A percentile compares a stretch with the other conserved stretches of the same genome.
phyloP scores from a whole-genome alignment of 2,113 vertebrate genomes.

The Hirundichthys speculiger region DNA sequence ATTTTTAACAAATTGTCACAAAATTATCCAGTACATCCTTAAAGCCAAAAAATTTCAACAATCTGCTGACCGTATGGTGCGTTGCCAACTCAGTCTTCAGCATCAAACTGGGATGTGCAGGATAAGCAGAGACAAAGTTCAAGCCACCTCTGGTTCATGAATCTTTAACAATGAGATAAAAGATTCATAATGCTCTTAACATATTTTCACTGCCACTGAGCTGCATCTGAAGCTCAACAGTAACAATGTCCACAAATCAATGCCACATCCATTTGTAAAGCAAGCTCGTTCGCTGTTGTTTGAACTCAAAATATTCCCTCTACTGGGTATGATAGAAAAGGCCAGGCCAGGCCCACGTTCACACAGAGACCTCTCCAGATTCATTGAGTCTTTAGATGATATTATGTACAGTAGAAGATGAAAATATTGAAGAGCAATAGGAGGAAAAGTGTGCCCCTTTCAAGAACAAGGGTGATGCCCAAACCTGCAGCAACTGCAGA shows the following conservation, averaged over 20 bases:
- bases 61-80: too few relatives aligned
- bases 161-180: conserved; percentile 59
- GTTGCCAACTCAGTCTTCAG: neutral
- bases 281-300: neutral
- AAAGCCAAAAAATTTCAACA: too few relatives aligned
- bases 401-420: too few relatives aligned
- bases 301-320: neutral
- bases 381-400: too few relatives aligned
- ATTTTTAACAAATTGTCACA: too few relatives aligned
- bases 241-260: neutral
- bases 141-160: conserved; percentile 37
- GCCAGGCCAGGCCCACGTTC: neutral
- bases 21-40: too few relatives aligned
- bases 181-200: conserved; percentile 56
- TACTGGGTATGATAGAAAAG: neutral
- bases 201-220: conserved; percentile 1
- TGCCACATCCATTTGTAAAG: neutral
- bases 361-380: too few relatives aligned
- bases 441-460: too few relatives aligned
- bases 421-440: too few relatives aligned
- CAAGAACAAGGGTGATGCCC: too few relatives aligned
- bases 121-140: conserved; percentile 38
- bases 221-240: neutral
- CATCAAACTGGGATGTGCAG: conserved; percentile 10
- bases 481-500: too few relatives aligned